phyloP scores from a whole-genome alignment of 2,113 vertebrate genomes.

The Urocynchramus pylzowi region DNA sequence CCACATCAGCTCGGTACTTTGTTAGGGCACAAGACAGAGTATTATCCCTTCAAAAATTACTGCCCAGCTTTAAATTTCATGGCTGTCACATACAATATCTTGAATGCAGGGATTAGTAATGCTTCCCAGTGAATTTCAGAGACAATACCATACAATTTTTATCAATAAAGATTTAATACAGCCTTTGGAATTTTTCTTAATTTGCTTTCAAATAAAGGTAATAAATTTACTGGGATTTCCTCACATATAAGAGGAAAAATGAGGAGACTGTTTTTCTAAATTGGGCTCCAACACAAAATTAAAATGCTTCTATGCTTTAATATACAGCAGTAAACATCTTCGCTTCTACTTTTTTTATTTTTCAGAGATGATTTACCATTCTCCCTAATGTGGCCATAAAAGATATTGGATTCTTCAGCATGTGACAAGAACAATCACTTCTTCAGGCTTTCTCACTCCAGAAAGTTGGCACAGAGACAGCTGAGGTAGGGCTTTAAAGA shows the following conservation, averaged over 20 bases:
- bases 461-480: neutral
- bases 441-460: neutral
- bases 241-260: neutral
- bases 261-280: neutral
- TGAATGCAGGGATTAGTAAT: neutral
- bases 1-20: neutral
- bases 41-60: conserved; percentile 3
- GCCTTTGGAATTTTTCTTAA: neutral
- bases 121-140: neutral
- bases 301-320: neutral
- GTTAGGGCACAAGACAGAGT: neutral
- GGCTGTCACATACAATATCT: neutral
- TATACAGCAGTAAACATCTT: neutral
- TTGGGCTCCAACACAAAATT: neutral
- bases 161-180: neutral
- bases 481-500: neutral
- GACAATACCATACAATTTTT: neutral
- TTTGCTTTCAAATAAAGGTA: neutral
- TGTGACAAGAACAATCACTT: neutral
- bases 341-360: neutral
- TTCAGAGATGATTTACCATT: neutral
- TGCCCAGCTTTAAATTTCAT: conserved; percentile 20
- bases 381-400: neutral
- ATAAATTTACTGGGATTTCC: neutral
- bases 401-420: neutral